phyloP scores from a whole-genome alignment of 2,113 vertebrate genomes.

The Trogon surrucura region DNA sequence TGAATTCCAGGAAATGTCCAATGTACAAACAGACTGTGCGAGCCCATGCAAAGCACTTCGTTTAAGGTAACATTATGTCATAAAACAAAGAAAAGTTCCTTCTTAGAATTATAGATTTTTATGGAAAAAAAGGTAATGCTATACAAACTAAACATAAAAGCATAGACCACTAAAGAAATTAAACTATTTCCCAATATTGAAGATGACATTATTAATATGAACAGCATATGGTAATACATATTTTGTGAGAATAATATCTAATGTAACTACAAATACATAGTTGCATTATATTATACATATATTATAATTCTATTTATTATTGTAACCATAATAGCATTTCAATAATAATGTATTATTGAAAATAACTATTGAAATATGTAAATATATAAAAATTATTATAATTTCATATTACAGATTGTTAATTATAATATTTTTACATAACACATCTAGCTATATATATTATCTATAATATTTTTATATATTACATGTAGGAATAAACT shows the following conservation, averaged over 20 bases:
- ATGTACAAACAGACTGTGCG: background rate
- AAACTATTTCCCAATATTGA: background rate
- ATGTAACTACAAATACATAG: background rate
- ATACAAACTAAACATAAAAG: background rate
- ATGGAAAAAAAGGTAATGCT: background rate
- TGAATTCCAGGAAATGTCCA: rapidly evolving
- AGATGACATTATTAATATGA: background rate
- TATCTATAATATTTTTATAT: background rate
- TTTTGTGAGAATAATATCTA: background rate
- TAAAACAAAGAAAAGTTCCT: background rate
- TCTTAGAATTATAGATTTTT: background rate
- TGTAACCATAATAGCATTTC: background rate
- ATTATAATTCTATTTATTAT: background rate
- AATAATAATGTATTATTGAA: background rate
- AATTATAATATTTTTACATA: background rate
- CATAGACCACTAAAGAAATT: background rate
- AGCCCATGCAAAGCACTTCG: background rate
- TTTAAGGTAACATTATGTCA: background rate
- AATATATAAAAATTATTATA: background rate
- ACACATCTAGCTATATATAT: background rate
- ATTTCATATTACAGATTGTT: background rate
- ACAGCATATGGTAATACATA: background rate
- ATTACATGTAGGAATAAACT: background rate
- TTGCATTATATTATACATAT: background rate
- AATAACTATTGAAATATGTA: background rate